Evolutionary conservation across 2,888 invertebrate genomes (phyloP).

Genomic region (Dryococelus australis): DNA sequence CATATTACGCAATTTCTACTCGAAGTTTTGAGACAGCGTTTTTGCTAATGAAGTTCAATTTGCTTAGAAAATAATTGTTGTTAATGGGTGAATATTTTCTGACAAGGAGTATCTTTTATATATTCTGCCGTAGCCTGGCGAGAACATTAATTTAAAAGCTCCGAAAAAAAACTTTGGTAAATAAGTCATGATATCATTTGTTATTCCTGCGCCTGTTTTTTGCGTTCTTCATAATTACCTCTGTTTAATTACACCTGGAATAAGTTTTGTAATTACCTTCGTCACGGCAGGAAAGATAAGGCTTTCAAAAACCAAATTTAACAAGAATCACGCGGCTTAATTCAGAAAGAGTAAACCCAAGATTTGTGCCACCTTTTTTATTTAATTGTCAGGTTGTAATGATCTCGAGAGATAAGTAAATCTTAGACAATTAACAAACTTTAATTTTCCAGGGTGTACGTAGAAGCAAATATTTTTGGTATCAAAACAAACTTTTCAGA

Average conservation of each 20-base stretch:
- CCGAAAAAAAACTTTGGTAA: neutral
- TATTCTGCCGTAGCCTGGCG: neutral
- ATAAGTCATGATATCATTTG: neutral
- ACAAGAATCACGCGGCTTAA: neutral
- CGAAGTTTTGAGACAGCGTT: too few relatives aligned
- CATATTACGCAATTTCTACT: too few relatives aligned
- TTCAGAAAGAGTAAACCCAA: neutral
- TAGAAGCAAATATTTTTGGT: too few relatives aligned
- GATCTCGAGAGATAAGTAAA: too few relatives aligned
- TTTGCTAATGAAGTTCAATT: too few relatives aligned
- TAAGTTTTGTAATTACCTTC: conserved; percentile 9
- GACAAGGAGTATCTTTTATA: neutral
- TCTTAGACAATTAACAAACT: too few relatives aligned
- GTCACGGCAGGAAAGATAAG: neutral
- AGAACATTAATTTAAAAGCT: neutral
- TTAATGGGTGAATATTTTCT: too few relatives aligned
- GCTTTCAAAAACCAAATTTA: neutral
- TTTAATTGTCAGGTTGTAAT: neutral
- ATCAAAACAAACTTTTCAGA: too few relatives aligned
- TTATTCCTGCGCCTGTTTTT: neutral
- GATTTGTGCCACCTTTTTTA: neutral
- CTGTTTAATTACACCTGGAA: neutral
- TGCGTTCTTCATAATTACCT: neutral
- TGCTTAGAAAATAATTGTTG: too few relatives aligned
- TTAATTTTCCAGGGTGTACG: too few relatives aligned